These are phyloP conservation scores for Asarcornis scutulata DNA, from an alignment of 2,113 vertebrate genomes.

Conservation along the genomic window DNA sequence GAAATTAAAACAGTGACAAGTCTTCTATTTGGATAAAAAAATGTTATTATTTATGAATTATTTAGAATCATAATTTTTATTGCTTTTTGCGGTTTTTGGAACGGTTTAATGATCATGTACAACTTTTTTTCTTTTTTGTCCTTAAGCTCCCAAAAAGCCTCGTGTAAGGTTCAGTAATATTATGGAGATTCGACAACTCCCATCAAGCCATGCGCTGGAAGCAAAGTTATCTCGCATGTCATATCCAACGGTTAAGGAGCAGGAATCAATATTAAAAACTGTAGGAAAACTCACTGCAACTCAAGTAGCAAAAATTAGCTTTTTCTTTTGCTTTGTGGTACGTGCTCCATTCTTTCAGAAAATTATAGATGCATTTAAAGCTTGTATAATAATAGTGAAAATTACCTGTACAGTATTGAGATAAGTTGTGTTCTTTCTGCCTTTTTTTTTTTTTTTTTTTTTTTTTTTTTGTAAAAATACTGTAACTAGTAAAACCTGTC, in stretches of 20 bases:
- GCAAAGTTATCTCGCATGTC: conserved; percentile 98
- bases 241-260: conserved; percentile 88
- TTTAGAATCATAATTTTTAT: not conserved
- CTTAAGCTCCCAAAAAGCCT: conserved; percentile 86
- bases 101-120: conserved; percentile 1
- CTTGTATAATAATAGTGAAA: not conserved
- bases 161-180: conserved; percentile 95
- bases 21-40: not conserved
- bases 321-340: conserved; percentile 99
- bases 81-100: not conserved
- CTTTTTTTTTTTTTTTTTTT: not conserved
- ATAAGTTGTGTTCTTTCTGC: not conserved
- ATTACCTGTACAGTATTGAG: not conserved
- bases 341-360: conserved; percentile 50
- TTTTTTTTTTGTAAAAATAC: not conserved
- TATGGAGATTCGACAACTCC: conserved; percentile 96
- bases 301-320: conserved; percentile 97
- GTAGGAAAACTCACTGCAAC: conserved; percentile 90
- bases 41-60: not conserved
- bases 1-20: not conserved
- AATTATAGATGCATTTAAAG: not conserved
- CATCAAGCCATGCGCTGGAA: conserved; percentile 92
- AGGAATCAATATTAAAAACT: conserved; percentile 87
- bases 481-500: not conserved
- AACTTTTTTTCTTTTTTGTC: not conserved